Evolutionary conservation across 2,888 invertebrate genomes (phyloP).

Genomic region (Drosophila kambysellisi): DNA sequence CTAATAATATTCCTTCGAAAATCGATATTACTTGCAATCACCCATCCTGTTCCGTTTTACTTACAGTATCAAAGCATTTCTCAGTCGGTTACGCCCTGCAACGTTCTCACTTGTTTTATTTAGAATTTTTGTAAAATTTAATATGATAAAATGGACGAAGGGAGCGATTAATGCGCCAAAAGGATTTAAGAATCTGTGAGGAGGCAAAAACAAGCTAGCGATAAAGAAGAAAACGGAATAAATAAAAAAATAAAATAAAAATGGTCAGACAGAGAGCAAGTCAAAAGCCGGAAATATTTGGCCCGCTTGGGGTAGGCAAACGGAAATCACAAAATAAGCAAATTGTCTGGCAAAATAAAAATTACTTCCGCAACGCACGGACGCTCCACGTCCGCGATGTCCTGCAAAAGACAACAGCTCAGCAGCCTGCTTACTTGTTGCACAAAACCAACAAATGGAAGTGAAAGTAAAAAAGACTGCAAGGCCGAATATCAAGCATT

Average conservation of each 20-base stretch:
- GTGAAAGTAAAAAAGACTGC: background rate
- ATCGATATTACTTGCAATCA: background rate
- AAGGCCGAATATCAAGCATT: slow-evolving; percentile 9
- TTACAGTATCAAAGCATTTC: background rate
- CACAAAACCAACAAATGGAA: slow-evolving; percentile 23
- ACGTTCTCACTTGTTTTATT: background rate
- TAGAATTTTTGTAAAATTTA: slow-evolving; percentile 25
- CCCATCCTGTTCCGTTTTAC: background rate
- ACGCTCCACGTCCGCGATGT: slow-evolving; percentile 47
- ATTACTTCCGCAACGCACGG: slow-evolving; percentile 83
- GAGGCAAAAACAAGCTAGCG: slow-evolving; percentile 6
- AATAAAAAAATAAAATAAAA: slow-evolving; percentile 21
- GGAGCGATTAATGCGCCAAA: slow-evolving; percentile 39
- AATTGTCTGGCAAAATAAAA: slow-evolving; percentile 85
- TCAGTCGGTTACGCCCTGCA: background rate
- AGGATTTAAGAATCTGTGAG: slow-evolving; percentile 38
- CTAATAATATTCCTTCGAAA: background rate
- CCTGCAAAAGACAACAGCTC: slow-evolving; percentile 35
- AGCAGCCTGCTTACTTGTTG: slow-evolving; percentile 52
- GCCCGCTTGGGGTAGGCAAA: slow-evolving; percentile 52
- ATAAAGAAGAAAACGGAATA: slow-evolving; percentile 1
- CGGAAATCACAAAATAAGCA: slow-evolving; percentile 85
- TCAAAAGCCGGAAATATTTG: slow-evolving; percentile 82
- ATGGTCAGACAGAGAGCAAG: slow-evolving; percentile 34
- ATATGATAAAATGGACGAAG: slow-evolving; percentile 18